Evolutionary conservation across 1,140 invertebrate genomes (phyloP), one percentile per base, ranked within the genome.

Genomic region (Cotesia typhae): DNA sequence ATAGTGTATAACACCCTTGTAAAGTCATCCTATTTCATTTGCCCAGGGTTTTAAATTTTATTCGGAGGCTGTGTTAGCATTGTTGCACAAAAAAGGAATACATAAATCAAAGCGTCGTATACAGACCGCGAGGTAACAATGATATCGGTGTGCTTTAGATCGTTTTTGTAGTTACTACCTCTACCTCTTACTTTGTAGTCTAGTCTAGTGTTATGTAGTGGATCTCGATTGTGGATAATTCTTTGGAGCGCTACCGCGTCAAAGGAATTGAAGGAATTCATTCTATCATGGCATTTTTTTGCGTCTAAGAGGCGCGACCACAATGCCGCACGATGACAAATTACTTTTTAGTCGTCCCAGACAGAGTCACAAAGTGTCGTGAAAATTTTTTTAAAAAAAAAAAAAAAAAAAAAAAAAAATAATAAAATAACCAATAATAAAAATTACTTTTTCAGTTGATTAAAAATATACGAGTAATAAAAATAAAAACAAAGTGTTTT

Each of bases 321-420:
- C 84, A 86, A 83, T 85, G 80, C 79, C 75, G 74, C 69, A 59
- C 81, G 81, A 85, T 87, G 85, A 87, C 85, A 86, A 87, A 87
- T 86, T 82, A 83, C 77, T 79, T 78, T 64, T 59, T 75, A 70
- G 67, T 72, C 60, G 41, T 14, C 2, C 9, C 7, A 37, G 4
- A 47, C 6, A 47, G 5, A 47, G 10, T 9, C 6, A 47, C 41
- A 6, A 47, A 47, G 41, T 47, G 41, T 47, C 41, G 12, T 35
- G 17, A 61, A 59, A 59, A 35, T 28, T n/a, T 63, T 47, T 47
- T 7, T 47, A 47, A 0, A 1, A 57, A 57, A 57, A 57, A 57
- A 14, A 57, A 47, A 47, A 47, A 41, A 7, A 14, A 14, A 14
- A 14, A 14, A 0, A 6, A 47, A 9, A 47, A 6, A 7, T 7